Conservation (phyloP, 2,113 vertebrate species). For the Gnathonemus longibarbis region DNA sequence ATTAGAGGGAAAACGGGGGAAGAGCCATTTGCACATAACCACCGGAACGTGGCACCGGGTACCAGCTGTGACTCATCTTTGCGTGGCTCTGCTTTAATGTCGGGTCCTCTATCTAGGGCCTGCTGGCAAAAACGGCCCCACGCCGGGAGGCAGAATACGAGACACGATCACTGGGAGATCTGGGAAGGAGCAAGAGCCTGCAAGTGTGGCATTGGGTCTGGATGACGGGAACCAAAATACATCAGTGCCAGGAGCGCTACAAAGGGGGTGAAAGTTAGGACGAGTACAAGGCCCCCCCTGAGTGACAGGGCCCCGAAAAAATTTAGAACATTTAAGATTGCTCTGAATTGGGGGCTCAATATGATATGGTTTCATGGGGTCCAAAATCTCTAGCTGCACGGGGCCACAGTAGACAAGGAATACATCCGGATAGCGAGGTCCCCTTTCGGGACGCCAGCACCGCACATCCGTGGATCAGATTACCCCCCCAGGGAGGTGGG, state of each 20-base stretch:
- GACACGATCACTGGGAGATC: not conserved
- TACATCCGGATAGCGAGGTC: not conserved
- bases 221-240: not conserved
- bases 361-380: not conserved
- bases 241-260: no score
- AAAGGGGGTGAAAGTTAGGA: no score
- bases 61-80: not conserved
- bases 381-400: not conserved
- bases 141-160: not conserved
- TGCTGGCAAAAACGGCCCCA: not conserved
- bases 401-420: not conserved
- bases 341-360: not conserved
- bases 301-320: not conserved
- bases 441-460: not conserved
- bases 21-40: not conserved
- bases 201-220: not conserved
- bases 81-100: not conserved
- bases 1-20: not conserved
- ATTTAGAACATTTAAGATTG: not conserved
- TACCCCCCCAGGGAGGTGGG: not conserved
- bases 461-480: not conserved
- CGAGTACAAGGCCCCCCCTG: no score
- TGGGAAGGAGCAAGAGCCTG: not conserved
- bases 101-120: not conserved
- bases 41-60: not conserved